These are phyloP conservation scores for Uloborus plumipes DNA, from an alignment of 2,888 invertebrate genomes.

Conservation along the genomic window DNA sequence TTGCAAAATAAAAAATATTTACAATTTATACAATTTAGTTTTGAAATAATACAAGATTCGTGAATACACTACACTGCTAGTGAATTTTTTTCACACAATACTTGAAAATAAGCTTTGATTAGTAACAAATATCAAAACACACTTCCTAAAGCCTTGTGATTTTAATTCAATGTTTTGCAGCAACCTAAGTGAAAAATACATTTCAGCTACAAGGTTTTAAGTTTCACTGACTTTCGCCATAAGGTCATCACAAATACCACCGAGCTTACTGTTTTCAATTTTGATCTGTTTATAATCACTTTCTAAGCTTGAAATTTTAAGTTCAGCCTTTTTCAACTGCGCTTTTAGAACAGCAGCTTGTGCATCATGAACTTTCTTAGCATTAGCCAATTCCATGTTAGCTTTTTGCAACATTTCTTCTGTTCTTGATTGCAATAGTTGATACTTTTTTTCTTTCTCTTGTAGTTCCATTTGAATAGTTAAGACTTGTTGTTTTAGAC, in stretches of 20 bases:
- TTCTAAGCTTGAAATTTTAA: slow-evolving; percentile 85
- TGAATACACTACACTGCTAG: too few relatives aligned
- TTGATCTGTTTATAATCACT: slow-evolving; percentile 87
- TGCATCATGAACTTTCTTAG: slow-evolving; percentile 78
- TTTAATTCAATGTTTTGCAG: too few relatives aligned
- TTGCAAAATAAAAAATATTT: too few relatives aligned
- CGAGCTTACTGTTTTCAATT: slow-evolving; percentile 50
- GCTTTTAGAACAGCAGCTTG: slow-evolving; percentile 89
- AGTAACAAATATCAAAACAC: too few relatives aligned
- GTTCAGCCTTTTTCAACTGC: slow-evolving; percentile 88
- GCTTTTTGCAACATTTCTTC: slow-evolving; percentile 89
- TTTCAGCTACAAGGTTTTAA: neutral
- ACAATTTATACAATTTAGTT: too few relatives aligned
- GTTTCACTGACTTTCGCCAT: slow-evolving; percentile 53
- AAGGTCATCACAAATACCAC: slow-evolving; percentile 57
- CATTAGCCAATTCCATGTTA: slow-evolving; percentile 85
- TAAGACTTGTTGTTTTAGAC: slow-evolving; percentile 74
- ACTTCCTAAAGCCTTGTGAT: too few relatives aligned
- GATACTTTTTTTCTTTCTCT: slow-evolving; percentile 85
- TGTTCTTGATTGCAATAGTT: slow-evolving; percentile 88
- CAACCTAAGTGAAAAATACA: too few relatives aligned
- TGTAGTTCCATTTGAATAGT: slow-evolving; percentile 82
- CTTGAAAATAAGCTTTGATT: too few relatives aligned
- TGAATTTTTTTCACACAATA: too few relatives aligned
- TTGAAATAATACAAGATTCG: too few relatives aligned